Percentiles rank a stretch among this genome's conserved stretches.
Conservation (phyloP, 2,888 invertebrate genomes). For the Gymnocheta viridis region DNA sequence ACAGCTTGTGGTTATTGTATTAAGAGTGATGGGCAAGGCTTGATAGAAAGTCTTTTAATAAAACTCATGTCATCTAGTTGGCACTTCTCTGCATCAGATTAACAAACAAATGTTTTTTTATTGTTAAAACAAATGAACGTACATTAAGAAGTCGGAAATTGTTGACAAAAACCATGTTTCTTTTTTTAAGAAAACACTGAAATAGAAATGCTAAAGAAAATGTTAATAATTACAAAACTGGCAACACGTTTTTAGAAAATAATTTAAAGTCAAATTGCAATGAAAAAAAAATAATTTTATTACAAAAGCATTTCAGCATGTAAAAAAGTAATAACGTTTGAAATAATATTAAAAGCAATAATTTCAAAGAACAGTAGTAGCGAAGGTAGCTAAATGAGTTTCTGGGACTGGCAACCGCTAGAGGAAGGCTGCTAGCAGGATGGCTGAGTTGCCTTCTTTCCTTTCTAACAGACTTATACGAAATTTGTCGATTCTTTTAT, state of each 20-base stretch:
- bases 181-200: not conserved
- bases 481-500: too few species aligned
- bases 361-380: too few species aligned
- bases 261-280: slow-evolving; percentile 38
- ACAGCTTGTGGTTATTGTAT: too few species aligned
- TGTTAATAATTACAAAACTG: slow-evolving; percentile 44
- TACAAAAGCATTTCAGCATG: not conserved
- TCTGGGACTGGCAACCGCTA: too few species aligned
- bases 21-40: too few species aligned
- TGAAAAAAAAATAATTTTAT: not conserved
- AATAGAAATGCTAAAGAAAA: slow-evolving; percentile 29
- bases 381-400: too few species aligned
- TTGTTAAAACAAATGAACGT: slow-evolving; percentile 6
- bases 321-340: too few species aligned
- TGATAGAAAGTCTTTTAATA: too few species aligned
- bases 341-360: too few species aligned
- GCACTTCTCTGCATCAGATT: not conserved
- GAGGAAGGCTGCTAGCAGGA: too few species aligned
- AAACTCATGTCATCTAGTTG: not conserved
- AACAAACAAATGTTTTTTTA: not conserved
- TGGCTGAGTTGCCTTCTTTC: too few species aligned
- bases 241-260: slow-evolving; percentile 42
- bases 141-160: slow-evolving; percentile 44
- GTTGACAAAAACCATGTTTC: slow-evolving; percentile 43
- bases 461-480: too few species aligned